Evolutionary conservation across 2,113 vertebrate species (phyloP), one percentile per base, ranked within the genome.

Genomic region (Vidua chalybeata): DNA sequence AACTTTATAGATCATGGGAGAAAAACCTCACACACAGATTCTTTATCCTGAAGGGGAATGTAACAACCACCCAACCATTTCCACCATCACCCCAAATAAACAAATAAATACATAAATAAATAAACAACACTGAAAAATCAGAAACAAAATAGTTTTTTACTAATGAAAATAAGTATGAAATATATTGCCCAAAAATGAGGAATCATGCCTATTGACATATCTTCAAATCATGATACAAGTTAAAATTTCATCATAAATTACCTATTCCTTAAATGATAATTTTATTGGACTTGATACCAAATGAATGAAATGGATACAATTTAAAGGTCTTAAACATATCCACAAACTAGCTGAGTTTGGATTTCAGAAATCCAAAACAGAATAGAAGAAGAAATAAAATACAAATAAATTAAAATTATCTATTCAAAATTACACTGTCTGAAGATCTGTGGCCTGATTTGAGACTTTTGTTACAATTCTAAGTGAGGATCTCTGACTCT

Each of bases 401-500:
- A 73, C 13, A 73, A 24, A 69, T 11, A 66, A 79, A 94, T 69
- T 58, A 73, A 37, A 79, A 91, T 26, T 11, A 37, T 84, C 58
- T 66, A 90, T 90, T 87, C 26, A 90, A 93, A 95, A 84, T 84
- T 64, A 49, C 20, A 14, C 48, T 90, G 17, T 80, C 91, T 67
- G 45, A 90, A 86, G 85, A 84, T 86, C 80, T 88, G 87, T 90
- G 64, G 26, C 52, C 75, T 80, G 59, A 84, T 35, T 90, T 80
- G 33, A 76, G 27, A 79, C 10, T 79, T 89, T 82, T 88, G n/a
- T 66, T 82, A 55, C 51, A 87, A 31, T 54, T 94, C 58, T 85
- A 71, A 91, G 61, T 28, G 75, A 95, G n/a, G n/a, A 88, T 84
- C 75, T 86, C 82, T 90, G 45, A 71, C 79, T 93, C 27, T 87